These are phyloP conservation scores for Siphamia tubifer DNA, from an alignment of 2,113 vertebrate species.

Conservation along the genomic window DNA sequence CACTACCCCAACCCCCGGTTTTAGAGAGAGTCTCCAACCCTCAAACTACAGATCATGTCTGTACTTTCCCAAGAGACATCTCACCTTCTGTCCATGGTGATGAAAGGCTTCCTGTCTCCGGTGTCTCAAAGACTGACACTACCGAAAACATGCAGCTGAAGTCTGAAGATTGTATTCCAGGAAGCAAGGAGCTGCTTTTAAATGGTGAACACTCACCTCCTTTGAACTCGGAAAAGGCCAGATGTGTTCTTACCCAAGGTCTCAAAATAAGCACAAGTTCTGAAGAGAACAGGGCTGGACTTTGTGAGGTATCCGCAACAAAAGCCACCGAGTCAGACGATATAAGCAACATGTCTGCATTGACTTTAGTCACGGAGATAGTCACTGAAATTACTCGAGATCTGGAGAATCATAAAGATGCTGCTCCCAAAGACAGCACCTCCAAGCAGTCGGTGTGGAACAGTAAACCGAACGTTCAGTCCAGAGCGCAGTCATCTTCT, in stretches of 20 bases:
- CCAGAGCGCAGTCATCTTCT: conserved; percentile 9
- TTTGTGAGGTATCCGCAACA: not conserved
- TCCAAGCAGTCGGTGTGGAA: not conserved
- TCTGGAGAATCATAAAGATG: not conserved
- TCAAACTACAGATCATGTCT: not conserved
- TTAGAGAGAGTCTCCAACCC: not conserved
- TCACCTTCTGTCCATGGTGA: not conserved
- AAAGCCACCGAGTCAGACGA: not conserved
- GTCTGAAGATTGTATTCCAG: not conserved
- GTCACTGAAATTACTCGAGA: conserved; percentile 29
- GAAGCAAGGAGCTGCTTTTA: not conserved
- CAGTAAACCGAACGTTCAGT: not conserved
- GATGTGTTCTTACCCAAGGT: not conserved
- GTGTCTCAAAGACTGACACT: not conserved
- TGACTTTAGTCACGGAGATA: conserved; percentile 42
- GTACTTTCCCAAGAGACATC: not conserved
- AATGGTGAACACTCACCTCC: not conserved
- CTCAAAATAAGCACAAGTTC: not conserved
- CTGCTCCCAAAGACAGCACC: not conserved
- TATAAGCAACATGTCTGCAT: conserved; percentile 18
- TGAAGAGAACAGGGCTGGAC: not conserved
- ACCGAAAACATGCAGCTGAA: not conserved
- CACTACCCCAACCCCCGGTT: not conserved
- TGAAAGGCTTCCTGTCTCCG: not conserved
- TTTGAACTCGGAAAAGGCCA: not conserved